A percentile compares a stretch with the other conserved stretches of the same genome.
These are phyloP conservation scores for Drosophila mayri DNA, from an alignment of 1,140 invertebrate species.

Conservation along the genomic window DNA sequence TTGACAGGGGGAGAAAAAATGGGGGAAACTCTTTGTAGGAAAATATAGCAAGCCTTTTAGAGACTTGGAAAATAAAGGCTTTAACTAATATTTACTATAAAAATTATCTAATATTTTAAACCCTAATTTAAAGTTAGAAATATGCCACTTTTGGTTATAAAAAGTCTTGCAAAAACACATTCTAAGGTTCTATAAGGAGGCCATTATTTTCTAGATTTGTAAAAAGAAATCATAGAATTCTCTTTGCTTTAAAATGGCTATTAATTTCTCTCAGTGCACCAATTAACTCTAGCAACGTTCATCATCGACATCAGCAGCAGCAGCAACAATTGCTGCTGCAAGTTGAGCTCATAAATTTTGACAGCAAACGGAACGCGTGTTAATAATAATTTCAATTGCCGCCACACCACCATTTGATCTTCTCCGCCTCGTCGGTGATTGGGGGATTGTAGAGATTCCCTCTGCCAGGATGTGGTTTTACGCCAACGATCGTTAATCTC, in stretches of 20 bases:
- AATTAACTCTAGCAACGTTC: constrained; percentile 46
- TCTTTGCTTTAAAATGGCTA: not conserved
- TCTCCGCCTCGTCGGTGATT: constrained; percentile 26
- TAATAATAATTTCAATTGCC: constrained; percentile 65
- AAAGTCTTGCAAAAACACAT: not conserved
- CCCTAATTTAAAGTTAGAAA: not conserved
- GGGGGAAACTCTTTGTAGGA: not conserved
- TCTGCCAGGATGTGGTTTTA: constrained; percentile 69
- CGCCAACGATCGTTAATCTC: constrained; percentile 67
- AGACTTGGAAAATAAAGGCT: not conserved
- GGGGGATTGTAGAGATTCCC: constrained; percentile 5
- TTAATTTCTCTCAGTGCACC: constrained; percentile 18
- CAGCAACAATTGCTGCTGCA: constrained; percentile 57
- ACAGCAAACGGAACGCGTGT: constrained; percentile 73
- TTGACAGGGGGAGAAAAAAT: constrained; percentile 11
- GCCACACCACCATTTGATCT: constrained; percentile 49
- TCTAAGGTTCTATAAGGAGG: not conserved
- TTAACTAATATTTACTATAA: not conserved
- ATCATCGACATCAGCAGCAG: constrained; percentile 34
- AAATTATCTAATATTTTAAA: not conserved
- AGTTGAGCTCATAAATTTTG: constrained; percentile 76
- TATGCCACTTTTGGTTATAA: not conserved
- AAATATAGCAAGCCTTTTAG: not conserved
- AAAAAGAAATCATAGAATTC: too few species aligned
- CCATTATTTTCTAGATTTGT: not conserved